Percentiles rank a stretch among this genome's conserved stretches.
Evolutionary conservation across 2,797 vertebrate genomes (phyloP).

Genomic region (Periophthalmus magnuspinnatus): DNA sequence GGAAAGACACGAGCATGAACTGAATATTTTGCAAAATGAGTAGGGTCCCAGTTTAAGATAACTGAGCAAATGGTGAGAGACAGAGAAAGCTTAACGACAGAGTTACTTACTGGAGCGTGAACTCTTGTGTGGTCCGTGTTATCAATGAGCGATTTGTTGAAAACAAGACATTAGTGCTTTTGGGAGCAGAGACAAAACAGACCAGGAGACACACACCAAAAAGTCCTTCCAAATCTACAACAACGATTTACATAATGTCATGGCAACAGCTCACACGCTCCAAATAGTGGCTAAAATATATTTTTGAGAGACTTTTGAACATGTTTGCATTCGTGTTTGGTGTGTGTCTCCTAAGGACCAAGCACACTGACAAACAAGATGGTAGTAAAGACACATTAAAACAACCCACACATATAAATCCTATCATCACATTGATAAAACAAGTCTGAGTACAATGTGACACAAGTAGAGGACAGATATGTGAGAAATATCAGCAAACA

Average conservation of each 20-base stretch:
- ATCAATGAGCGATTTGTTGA: conserved; percentile 86
- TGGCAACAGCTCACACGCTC: neutral
- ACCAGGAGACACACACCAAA: conserved; percentile 78
- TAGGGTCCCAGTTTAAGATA: conserved; percentile 58
- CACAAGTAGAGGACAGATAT: conserved; percentile 73
- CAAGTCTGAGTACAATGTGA: conserved; percentile 63
- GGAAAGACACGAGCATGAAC: conserved; percentile 49
- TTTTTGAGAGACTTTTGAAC: conserved; percentile 22
- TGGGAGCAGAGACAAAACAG: conserved; percentile 82
- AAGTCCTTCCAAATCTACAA: neutral
- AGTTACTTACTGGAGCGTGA: conserved; percentile 83
- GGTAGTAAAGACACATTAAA: conserved; percentile 69
- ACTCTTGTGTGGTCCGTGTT: conserved; percentile 85
- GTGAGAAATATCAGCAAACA: conserved; percentile 67
- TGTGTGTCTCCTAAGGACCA: conserved; percentile 75
- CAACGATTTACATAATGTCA: neutral
- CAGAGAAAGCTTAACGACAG: conserved; percentile 74
- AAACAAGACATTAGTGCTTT: conserved; percentile 90
- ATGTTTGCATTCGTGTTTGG: conserved; percentile 13
- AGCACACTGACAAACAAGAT: conserved; percentile 83
- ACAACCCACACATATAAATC: conserved; percentile 76
- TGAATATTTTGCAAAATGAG: conserved; percentile 53
- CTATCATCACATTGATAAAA: conserved; percentile 63
- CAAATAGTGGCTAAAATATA: neutral
- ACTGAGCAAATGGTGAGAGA: conserved; percentile 50